Evolutionary conservation across 92 coral and sea anemone species (phyloP).

Genomic region (Desmophyllum pertusum): DNA sequence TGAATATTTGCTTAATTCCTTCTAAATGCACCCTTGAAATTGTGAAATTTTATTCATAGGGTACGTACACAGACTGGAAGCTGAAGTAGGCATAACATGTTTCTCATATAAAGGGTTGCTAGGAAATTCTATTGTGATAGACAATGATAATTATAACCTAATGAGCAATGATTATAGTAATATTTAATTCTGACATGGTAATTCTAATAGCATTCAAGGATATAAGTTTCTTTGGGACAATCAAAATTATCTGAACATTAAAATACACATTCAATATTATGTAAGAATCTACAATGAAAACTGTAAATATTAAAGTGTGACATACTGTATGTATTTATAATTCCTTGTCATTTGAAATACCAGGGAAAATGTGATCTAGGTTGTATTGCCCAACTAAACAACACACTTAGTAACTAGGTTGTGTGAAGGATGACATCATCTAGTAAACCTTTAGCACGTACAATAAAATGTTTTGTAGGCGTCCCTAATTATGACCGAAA

Average conservation of each 20-base stretch:
- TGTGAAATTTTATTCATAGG: background rate
- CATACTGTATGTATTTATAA: too few species aligned
- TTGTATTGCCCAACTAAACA: constrained; percentile 9
- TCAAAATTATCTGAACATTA: background rate
- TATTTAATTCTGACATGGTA: background rate
- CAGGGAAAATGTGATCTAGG: background rate
- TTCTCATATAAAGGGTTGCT: constrained; percentile 7
- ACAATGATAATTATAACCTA: background rate
- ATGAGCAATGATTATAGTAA: background rate
- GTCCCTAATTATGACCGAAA: constrained; percentile 5
- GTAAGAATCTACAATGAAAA: background rate
- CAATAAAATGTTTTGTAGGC: background rate
- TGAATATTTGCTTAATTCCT: constrained; percentile 3
- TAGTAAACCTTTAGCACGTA: constrained; percentile 22
- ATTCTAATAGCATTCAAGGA: background rate
- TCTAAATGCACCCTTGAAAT: background rate
- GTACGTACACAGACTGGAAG: background rate
- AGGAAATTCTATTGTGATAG: constrained; percentile 3
- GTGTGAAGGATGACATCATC: constrained; percentile 28
- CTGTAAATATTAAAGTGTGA: too few species aligned
- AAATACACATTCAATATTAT: background rate
- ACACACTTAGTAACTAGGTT: constrained; percentile 14
- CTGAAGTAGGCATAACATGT: background rate
- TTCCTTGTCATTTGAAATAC: background rate
- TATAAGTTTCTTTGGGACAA: background rate